phyloP scores from a whole-genome alignment of 2,888 invertebrate genomes.

The Diaphora mendica region DNA sequence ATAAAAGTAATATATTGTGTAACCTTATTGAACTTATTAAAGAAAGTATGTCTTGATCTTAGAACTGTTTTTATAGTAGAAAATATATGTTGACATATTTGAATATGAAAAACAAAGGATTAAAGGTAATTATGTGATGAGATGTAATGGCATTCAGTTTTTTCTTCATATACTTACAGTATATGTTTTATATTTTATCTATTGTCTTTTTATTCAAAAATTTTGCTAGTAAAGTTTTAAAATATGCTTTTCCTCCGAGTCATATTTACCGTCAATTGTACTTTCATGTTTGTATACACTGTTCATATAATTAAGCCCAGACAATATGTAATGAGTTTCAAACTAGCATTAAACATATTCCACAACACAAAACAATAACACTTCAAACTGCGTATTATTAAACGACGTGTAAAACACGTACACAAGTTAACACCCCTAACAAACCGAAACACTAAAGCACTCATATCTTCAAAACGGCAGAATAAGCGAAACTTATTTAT shows the following conservation, averaged over 20 bases:
- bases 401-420: background rate
- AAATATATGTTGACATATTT: background rate
- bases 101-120: background rate
- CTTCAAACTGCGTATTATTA: background rate
- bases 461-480: slow-evolving; percentile 36
- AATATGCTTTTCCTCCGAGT: no score
- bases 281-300: no score
- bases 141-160: no score
- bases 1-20: slow-evolving; percentile 18
- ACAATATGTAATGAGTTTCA: background rate
- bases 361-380: background rate
- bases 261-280: no score
- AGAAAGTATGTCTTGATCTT: background rate
- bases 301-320: background rate
- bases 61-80: background rate
- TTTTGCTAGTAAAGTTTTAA: no score
- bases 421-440: slow-evolving; percentile 17
- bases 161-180: no score
- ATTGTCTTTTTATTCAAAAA: no score
- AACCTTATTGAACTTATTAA: slow-evolving; percentile 15
- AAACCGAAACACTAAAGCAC: slow-evolving; percentile 34
- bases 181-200: no score
- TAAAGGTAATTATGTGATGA: no score
- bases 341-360: background rate
- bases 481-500: slow-evolving; percentile 38